Evolutionary conservation across 2,888 invertebrate genomes (phyloP).

Genomic region (Plemyria rubiginata): DNA sequence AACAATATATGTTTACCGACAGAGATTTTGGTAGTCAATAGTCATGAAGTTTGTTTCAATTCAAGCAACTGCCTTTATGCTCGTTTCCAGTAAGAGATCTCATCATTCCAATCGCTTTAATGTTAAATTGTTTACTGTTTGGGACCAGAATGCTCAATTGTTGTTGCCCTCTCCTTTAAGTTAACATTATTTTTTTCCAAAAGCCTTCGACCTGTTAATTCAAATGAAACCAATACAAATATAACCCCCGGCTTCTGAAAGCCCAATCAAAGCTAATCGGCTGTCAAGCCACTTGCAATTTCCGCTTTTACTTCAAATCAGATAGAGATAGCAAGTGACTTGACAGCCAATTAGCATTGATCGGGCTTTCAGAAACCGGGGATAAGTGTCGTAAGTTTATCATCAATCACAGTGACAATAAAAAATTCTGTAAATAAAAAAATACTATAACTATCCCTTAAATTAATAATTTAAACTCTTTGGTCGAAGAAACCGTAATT

Average conservation of each 20-base stretch:
- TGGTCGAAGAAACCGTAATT: constrained; percentile 38
- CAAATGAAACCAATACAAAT: neutral
- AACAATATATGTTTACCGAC: too few species aligned
- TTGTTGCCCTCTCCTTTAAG: constrained; percentile 33
- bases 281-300: too few species aligned
- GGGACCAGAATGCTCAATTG: constrained; percentile 71
- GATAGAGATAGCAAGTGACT: too few species aligned
- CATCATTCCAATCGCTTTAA: constrained; percentile 82
- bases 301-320: too few species aligned
- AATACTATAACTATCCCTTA: neutral
- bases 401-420: neutral
- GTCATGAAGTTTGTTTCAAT: too few species aligned
- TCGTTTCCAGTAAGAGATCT: constrained; percentile 65
- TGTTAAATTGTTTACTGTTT: constrained; percentile 56
- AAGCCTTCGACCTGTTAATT: constrained; percentile 27
- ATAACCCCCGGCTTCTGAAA: too few species aligned
- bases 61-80: constrained; percentile 21
- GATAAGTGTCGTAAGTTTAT: neutral
- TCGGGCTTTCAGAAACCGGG: too few species aligned
- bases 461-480: neutral
- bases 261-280: too few species aligned
- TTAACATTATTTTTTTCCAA: constrained; percentile 30
- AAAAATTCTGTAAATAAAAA: constrained; percentile 18
- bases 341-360: too few species aligned
- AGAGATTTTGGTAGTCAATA: too few species aligned